Evolutionary conservation across 2,888 invertebrate species (phyloP).

Genomic region (Troides oblongomaculatus): DNA sequence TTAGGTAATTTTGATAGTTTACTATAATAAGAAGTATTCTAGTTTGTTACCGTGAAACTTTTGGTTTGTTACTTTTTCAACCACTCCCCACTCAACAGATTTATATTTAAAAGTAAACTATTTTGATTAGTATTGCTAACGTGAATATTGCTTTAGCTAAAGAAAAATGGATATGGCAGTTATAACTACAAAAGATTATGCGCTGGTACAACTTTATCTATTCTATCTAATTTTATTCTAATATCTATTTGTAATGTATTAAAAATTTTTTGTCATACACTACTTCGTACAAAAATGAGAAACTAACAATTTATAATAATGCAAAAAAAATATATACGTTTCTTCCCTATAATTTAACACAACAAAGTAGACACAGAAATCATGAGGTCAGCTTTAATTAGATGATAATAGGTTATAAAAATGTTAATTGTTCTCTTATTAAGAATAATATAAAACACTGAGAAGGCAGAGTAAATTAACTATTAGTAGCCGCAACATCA

Average conservation of each 20-base stretch:
- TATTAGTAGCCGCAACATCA: background rate
- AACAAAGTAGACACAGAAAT: background rate
- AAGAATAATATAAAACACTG: background rate
- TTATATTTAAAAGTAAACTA: background rate
- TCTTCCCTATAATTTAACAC: background rate
- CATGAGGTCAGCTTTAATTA: background rate
- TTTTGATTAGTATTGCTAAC: too few relatives aligned
- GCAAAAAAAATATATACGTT: background rate
- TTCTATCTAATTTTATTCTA: too few relatives aligned
- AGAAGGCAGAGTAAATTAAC: background rate
- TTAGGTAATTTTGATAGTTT: background rate
- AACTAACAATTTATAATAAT: background rate
- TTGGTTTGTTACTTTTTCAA: background rate
- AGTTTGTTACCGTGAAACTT: background rate
- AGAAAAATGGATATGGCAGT: too few relatives aligned
- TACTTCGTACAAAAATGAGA: too few relatives aligned
- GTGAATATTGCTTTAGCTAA: too few relatives aligned
- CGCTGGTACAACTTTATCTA: too few relatives aligned
- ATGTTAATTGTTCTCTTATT: constrained; percentile 1
- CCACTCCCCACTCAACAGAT: background rate
- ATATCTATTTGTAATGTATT: too few relatives aligned
- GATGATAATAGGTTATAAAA: background rate
- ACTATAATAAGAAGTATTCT: background rate
- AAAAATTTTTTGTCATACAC: too few relatives aligned
- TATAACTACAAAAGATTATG: too few relatives aligned